Evolutionary conservation across 2,888 invertebrate genomes (phyloP), one percentile per base, ranked within the genome.

Genomic region (Acanthosepion pharaonis): DNA sequence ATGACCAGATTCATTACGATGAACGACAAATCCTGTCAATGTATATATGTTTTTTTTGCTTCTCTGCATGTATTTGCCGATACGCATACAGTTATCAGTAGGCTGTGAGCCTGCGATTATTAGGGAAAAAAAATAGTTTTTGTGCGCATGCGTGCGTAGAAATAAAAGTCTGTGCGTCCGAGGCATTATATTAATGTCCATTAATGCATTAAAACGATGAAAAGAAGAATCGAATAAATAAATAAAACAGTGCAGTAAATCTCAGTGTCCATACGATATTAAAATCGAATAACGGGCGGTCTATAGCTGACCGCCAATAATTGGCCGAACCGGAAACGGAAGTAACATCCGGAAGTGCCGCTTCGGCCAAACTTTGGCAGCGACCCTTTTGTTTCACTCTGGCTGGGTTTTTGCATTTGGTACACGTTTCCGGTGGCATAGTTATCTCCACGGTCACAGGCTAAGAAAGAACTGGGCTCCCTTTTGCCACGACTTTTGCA

Each of bases 211-310:
- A n/a, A 78, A 78, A 78, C n/a, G 15, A 78, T 5, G 33, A 11
- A n/a, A 18, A 18, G 15, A 78, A 78, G 5, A 18, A 78, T 0
- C 9, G 3, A n/a, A 78, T 1, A n/a, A 78, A 78, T 5, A 78
- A 78, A 78, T 78, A 78, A n/a, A 78, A 15, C 4, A n/a, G 9
- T 18, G 78, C n/a, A n/a, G 78, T 78, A 33, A 78, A 78, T 78
- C 78, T 78, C 33, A n/a, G 18, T 78, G 15, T 78, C 78, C 78
- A 78, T 78, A 33, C n/a, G n/a, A 78, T 78, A 78, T 78, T 33
- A 78, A 78, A 78, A 15, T n/a, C n/a, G n/a, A n/a, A 78, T 78
- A n/a, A n/a, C 78, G 78, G 78, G 78, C n/a, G 78, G 78, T 78
- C 78, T 15, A 18, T 11, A n/a, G 78, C 78, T 78, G 78, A 78